Conservation (phyloP, 2,888 invertebrate genomes). For the Andrena chrysosceles region DNA sequence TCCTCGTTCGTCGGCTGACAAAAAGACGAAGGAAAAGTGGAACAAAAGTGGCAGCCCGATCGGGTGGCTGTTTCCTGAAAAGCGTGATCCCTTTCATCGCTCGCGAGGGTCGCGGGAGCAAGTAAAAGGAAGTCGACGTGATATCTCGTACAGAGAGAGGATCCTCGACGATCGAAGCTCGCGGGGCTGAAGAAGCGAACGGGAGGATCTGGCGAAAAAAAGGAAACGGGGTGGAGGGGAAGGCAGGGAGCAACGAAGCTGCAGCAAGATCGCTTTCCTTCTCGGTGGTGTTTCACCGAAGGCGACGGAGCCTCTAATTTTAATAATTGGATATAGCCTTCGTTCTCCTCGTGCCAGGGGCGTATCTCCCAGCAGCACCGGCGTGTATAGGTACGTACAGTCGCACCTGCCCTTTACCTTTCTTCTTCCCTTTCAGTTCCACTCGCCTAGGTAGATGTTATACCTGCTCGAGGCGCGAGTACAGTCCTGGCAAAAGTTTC, state of each 20-base stretch:
- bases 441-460: constrained; percentile 65
- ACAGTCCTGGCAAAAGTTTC: constrained; percentile 59
- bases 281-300: constrained; percentile 75
- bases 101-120: constrained; percentile 1
- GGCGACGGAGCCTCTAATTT: constrained; percentile 84
- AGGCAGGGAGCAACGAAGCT: constrained; percentile 23
- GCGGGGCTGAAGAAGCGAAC: background rate
- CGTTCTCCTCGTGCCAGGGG: constrained; percentile 61
- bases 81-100: constrained; percentile 50
- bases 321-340: constrained; percentile 82
- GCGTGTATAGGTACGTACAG: constrained; percentile 62
- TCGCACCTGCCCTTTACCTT: constrained; percentile 83
- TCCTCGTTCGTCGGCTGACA: constrained; percentile 43
- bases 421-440: constrained; percentile 72
- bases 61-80: constrained; percentile 58
- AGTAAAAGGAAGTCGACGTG: constrained; percentile 1
- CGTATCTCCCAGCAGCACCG: constrained; percentile 57
- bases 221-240: background rate
- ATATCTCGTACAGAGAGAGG: constrained; percentile 1
- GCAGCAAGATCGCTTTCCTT: constrained; percentile 62
- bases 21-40: constrained; percentile 65
- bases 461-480: constrained; percentile 59
- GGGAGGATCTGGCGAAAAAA: background rate
- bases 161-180: constrained; percentile 34
- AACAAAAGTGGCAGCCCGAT: constrained; percentile 63